Evolutionary conservation across 2,888 invertebrate genomes (phyloP).

Genomic region (Thelaira solivaga): DNA sequence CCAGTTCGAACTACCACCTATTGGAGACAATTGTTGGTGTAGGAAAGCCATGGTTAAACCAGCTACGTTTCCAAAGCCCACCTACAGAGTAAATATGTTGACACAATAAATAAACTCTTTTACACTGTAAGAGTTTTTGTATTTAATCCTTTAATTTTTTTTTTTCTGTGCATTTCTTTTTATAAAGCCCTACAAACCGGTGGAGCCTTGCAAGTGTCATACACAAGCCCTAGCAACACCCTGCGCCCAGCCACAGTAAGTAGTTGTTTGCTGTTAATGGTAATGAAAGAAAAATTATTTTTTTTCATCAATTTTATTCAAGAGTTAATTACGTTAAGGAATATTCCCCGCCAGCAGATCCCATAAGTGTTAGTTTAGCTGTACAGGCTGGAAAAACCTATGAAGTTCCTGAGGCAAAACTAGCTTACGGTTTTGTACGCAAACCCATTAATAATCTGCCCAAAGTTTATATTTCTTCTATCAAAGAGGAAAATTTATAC

Average conservation of each 20-base stretch:
- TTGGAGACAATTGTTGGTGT: conserved; percentile 75
- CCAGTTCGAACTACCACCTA: conserved; percentile 68
- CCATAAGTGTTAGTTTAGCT: conserved; percentile 78
- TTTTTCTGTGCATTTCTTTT: too few relatives aligned
- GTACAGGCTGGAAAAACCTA: conserved; percentile 76
- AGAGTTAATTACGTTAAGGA: conserved; percentile 37
- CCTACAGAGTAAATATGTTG: conserved; percentile 71
- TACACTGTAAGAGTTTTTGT: too few relatives aligned
- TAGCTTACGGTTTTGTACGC: conserved; percentile 79
- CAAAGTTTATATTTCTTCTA: conserved; percentile 69
- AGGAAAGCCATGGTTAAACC: conserved; percentile 75
- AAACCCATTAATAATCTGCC: conserved; percentile 76
- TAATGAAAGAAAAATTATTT: neutral
- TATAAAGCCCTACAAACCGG: too few relatives aligned
- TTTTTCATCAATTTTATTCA: neutral
- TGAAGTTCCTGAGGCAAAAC: conserved; percentile 77
- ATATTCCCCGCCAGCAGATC: conserved; percentile 76
- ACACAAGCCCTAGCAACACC: neutral
- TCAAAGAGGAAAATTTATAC: conserved; percentile 79
- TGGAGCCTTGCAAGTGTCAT: too few relatives aligned
- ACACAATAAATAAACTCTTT: neutral
- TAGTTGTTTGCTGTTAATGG: neutral
- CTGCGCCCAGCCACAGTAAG: conserved; percentile 54
- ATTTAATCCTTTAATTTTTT: too few relatives aligned
- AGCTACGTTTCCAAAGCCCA: conserved; percentile 70